phyloP scores from a whole-genome alignment of 2,113 vertebrate genomes.

The Scytalopus superciliaris region DNA sequence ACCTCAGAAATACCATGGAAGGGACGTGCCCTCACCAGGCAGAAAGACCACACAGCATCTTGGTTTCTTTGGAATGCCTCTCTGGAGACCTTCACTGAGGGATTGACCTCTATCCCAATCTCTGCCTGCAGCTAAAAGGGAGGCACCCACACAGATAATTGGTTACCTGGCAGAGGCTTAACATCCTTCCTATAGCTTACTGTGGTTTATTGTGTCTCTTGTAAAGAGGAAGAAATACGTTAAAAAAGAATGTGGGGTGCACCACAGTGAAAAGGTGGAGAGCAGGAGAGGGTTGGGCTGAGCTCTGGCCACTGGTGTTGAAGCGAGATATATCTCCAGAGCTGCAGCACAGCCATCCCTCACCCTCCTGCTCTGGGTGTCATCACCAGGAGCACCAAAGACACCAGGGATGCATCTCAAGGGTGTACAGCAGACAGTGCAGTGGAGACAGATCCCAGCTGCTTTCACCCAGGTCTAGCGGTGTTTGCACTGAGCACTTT shows the following conservation, averaged over 20 bases:
- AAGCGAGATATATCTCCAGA: background rate
- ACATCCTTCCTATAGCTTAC: rapidly evolving
- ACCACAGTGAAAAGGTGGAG: background rate
- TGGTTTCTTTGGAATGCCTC: background rate
- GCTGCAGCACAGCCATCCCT: background rate
- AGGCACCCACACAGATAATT: background rate
- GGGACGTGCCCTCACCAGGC: background rate
- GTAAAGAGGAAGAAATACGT: background rate
- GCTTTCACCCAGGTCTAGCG: background rate
- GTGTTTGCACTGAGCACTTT: rapidly evolving
- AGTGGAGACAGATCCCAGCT: background rate
- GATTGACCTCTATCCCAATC: background rate
- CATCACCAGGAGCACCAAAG: background rate
- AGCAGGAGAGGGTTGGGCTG: background rate
- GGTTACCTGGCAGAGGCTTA: background rate
- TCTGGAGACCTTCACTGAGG: background rate
- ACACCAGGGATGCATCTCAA: rapidly evolving
- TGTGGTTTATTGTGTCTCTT: background rate
- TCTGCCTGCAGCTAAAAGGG: background rate
- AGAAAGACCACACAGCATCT: background rate
- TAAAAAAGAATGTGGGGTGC: background rate
- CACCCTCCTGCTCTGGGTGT: rapidly evolving
- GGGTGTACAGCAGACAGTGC: rapidly evolving
- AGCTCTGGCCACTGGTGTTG: background rate
- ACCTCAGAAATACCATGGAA: background rate